These are phyloP conservation scores for Eumacrocentrus americanus DNA, from an alignment of 2,888 invertebrate genomes.

Conservation along the genomic window DNA sequence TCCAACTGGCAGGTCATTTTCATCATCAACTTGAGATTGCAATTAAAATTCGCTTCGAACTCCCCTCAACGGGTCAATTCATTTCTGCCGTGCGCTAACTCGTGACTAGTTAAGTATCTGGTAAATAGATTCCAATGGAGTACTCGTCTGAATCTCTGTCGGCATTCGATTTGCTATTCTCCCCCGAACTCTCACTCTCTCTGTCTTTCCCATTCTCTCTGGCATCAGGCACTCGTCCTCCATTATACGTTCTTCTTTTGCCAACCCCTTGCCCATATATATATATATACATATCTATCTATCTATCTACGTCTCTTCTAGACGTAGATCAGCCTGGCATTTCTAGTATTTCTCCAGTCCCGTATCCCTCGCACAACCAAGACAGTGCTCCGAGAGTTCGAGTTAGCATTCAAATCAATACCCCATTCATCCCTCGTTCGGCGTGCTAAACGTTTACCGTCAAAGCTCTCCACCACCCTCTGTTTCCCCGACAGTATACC, in stretches of 20 bases:
- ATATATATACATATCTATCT: background rate
- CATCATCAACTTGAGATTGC: background rate
- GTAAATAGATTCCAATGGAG: conserved; percentile 13
- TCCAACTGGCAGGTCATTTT: background rate
- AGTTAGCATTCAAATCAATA: conserved; percentile 43
- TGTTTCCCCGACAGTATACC: too few species aligned
- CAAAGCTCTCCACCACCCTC: background rate
- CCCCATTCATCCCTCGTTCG: conserved; percentile 31
- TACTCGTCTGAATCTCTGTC: conserved; percentile 4
- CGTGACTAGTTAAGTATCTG: conserved; percentile 13
- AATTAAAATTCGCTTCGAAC: background rate
- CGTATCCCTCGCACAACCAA: background rate
- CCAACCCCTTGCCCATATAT: background rate
- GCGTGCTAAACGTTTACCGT: conserved; percentile 1
- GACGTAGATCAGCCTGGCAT: background rate
- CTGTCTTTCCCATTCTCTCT: background rate
- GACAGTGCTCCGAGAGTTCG: background rate
- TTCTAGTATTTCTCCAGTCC: background rate
- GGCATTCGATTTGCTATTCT: conserved; percentile 7
- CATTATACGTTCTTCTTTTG: background rate
- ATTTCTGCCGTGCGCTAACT: background rate
- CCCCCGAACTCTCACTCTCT: background rate
- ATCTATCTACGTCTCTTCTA: background rate
- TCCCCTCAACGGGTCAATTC: background rate
- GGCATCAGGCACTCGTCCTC: conserved; percentile 1